Percentiles rank a stretch among this genome's conserved stretches.
phyloP scores from a whole-genome alignment of 2,113 vertebrate genomes.

The Siniperca chuatsi region DNA sequence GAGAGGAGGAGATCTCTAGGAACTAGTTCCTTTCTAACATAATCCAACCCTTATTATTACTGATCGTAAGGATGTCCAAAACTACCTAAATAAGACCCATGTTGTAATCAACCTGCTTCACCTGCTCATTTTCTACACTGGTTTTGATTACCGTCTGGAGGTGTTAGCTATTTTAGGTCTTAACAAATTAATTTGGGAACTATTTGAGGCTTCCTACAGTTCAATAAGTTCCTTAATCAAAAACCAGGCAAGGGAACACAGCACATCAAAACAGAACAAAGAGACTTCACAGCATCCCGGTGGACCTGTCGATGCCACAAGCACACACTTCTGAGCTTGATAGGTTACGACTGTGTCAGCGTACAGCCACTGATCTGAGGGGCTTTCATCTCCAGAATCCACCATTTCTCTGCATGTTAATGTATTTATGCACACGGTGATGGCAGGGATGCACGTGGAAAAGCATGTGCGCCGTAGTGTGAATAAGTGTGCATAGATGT shows the following conservation, averaged over 20 bases:
- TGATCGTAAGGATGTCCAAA: no score
- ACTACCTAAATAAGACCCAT: no score
- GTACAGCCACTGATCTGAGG: slow-evolving; percentile 70
- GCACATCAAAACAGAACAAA: slow-evolving; percentile 76
- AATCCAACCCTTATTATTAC: no score
- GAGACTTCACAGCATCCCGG: slow-evolving; percentile 65
- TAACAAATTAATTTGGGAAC: slow-evolving; percentile 44
- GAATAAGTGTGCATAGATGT: slow-evolving; percentile 39
- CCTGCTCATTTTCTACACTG: no score
- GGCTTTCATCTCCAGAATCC: slow-evolving; percentile 74
- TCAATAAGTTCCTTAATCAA: slow-evolving; percentile 59
- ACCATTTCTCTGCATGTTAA: slow-evolving; percentile 68
- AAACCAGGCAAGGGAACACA: slow-evolving; percentile 35
- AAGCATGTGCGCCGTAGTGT: slow-evolving; percentile 30
- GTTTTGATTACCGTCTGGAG: slow-evolving; percentile 6
- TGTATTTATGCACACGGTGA: slow-evolving; percentile 52
- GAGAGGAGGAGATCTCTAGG: no score
- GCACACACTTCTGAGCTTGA: slow-evolving; percentile 67
- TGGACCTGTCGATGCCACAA: slow-evolving; percentile 68
- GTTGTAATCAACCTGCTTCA: not conserved
- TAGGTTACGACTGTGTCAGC: slow-evolving; percentile 73
- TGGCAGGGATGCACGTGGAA: slow-evolving; percentile 45
- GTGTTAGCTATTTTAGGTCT: slow-evolving; percentile 18
- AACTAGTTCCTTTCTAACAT: no score
- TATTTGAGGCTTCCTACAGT: slow-evolving; percentile 41